These are phyloP conservation scores for Actenoides hombroni DNA, from an alignment of 2,113 vertebrate genomes.

Conservation along the genomic window DNA sequence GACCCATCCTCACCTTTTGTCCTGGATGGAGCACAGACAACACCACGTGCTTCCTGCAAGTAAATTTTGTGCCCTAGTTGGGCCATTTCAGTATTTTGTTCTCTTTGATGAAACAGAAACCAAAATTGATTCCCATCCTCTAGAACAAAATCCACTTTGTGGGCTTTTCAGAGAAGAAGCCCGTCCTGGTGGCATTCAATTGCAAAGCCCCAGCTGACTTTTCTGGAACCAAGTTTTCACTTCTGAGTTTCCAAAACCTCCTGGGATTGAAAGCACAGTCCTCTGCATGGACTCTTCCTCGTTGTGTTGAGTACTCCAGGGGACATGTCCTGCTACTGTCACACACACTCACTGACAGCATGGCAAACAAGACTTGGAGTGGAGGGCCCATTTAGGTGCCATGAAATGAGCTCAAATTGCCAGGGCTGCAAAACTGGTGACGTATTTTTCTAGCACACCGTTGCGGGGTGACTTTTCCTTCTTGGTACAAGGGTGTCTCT, in stretches of 20 bases:
- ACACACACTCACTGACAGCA: not conserved
- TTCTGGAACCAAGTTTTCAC: not conserved
- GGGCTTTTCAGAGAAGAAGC: not conserved
- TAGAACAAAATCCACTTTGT: not conserved
- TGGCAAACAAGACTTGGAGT: not conserved
- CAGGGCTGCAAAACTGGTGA: not conserved
- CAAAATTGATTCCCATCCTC: not conserved
- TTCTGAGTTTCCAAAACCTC: not conserved
- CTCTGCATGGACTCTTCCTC: not conserved
- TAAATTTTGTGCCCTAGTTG: not conserved
- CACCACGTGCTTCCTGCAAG: fast-evolving
- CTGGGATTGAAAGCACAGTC: not conserved
- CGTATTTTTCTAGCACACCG: not conserved
- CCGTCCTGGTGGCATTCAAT: not conserved
- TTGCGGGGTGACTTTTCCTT: not conserved
- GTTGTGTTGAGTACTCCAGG: not conserved
- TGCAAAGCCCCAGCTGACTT: not conserved
- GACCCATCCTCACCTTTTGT: not conserved
- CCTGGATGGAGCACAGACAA: not conserved
- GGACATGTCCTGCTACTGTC: not conserved
- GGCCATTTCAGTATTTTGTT: not conserved
- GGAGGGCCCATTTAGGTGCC: not conserved
- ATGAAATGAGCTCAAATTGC: not conserved
- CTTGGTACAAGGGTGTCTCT: not conserved
- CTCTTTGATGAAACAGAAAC: not conserved